These are phyloP conservation scores for sheep (Ovis aries) DNA, from an alignment of 2,113 vertebrate species.

Conservation along the genomic window ARS-UI_Ramb_v3.0 NC_056072.1:6626501-6627000, in stretches of 20 bases:
- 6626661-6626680: neutral
- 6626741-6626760: neutral
- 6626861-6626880: neutral
- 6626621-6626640: neutral
- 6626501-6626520: neutral
- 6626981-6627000: rapidly evolving
- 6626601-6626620: neutral
- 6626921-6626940: neutral
- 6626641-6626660: neutral
- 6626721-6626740: neutral
- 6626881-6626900: neutral
- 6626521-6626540: neutral
- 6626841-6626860: neutral
- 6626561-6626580: neutral
- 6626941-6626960: neutral
- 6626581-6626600: neutral
- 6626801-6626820: neutral
- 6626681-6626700: neutral
- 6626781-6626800: neutral
- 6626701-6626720: neutral
- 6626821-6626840: neutral
- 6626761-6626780: too few relatives aligned
- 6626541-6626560: neutral
- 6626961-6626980: neutral
- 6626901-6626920: neutral